Evolutionary conservation across 2,888 invertebrate species (phyloP), one percentile per base, ranked within the genome.

Genomic region (Deilephila porcellus): DNA sequence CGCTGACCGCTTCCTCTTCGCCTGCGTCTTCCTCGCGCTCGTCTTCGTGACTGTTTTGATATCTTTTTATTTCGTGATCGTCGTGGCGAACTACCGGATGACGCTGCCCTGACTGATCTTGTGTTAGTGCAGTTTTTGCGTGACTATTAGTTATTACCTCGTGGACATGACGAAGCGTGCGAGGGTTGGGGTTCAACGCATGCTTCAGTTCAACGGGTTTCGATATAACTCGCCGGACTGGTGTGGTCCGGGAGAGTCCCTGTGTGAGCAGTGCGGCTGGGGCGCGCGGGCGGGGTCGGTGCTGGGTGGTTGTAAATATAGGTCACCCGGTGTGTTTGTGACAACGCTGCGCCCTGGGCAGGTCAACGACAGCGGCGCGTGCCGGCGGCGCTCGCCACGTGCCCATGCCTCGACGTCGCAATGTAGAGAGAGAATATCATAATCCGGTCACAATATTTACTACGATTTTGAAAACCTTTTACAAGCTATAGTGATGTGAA

Each of bases 1-100:
- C 60, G 64, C 72, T 34, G 74, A 74, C 53, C 76, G 73, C 32
- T 56, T 67, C 45, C 77, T 76, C 37, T 76, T 78, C 63, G 79
- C 78, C 4, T 71, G 64, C 34, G 17, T 76, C 6, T 71, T 71
- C 25, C 73, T 53, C 6, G 25, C 45, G 37, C 67, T 63, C 25
- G 77, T 60, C n/a, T 72, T 71, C 60, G 75, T 81, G 45, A 70
- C 77, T 6, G 71, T 79, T 53, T 34, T 82, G 6, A 45, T 80
- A 56, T 80, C 81, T 8, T 74, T 80, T 52, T 87, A 85, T 78
- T 83, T 82, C 70, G 79, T 80, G 8, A 72, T 86, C 3, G 81
- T 88, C 32, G 87, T 87, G 37, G 82, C 83, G 63, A 89, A 88
- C 77, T 89, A 82, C 74, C 82, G 83, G 70, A 79, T 83, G 81